Conservation (phyloP, 2,888 invertebrate species). For the Myopa testacea region DNA sequence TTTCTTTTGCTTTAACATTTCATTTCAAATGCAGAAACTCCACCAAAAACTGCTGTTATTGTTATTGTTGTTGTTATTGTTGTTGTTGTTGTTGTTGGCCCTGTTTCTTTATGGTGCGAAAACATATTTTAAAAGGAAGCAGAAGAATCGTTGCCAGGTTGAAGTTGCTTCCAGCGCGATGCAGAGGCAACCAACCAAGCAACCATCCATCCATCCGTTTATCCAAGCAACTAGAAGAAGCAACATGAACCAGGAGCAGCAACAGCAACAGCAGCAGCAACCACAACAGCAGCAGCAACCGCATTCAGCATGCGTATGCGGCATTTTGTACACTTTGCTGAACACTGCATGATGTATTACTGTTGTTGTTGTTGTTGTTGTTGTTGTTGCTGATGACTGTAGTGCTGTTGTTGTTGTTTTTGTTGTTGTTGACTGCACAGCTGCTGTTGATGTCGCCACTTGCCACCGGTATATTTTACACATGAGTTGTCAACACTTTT, state of each 20-base stretch:
- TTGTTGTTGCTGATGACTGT: no score
- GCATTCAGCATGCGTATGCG: not conserved
- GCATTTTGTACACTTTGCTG: constrained; percentile 23
- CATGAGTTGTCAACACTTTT: constrained; percentile 7
- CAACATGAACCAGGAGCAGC: not conserved
- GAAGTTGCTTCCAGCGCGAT: no score
- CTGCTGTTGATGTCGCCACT: not conserved
- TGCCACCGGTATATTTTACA: not conserved
- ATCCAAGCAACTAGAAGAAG: not conserved
- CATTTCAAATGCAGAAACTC: not conserved
- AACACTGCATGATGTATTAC: not conserved
- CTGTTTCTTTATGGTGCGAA: not conserved
- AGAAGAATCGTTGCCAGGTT: no score
- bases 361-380: no score
- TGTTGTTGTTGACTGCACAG: not conserved
- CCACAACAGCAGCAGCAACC: no score
- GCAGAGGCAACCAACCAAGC: no score
- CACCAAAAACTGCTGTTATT: no score
- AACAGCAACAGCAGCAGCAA: not conserved
- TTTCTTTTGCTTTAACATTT: no score
- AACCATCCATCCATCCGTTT: not conserved
- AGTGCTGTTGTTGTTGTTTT: not conserved
- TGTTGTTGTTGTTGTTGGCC: not conserved
- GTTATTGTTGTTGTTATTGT: no score
- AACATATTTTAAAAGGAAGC: not conserved